Evolutionary conservation across 1,140 invertebrate genomes (phyloP).

Genomic region (Littorina saxatilis): DNA sequence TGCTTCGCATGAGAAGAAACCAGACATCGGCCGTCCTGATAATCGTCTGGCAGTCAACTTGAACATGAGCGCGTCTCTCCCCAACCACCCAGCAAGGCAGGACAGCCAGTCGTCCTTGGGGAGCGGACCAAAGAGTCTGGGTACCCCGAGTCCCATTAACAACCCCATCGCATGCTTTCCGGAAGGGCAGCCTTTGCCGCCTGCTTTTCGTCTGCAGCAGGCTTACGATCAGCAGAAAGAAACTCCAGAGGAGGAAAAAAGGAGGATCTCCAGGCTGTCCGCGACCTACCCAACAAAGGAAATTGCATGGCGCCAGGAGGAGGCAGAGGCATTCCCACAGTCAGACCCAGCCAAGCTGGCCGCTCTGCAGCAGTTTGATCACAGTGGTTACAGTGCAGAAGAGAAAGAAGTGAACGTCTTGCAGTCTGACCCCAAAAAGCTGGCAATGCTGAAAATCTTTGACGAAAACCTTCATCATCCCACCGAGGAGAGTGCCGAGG

Average conservation of each 20-base stretch:
- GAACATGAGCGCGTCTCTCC: not conserved
- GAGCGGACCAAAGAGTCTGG: not conserved
- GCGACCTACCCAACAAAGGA: not conserved
- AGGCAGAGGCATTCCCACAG: slow-evolving; percentile 13
- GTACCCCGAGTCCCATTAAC: not conserved
- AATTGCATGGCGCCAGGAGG: not conserved
- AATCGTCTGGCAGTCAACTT: slow-evolving; percentile 10
- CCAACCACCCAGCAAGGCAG: not conserved
- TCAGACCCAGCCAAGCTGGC: slow-evolving; percentile 45
- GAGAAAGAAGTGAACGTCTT: not conserved
- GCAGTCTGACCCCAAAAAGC: slow-evolving; percentile 34
- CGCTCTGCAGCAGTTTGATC: slow-evolving; percentile 42
- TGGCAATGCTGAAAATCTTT: slow-evolving; percentile 33
- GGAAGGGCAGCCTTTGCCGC: slow-evolving; percentile 35
- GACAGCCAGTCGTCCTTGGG: not conserved
- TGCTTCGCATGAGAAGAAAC: slow-evolving; percentile 1
- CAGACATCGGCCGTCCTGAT: not conserved
- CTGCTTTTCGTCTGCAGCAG: slow-evolving; percentile 43
- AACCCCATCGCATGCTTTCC: slow-evolving; percentile 36
- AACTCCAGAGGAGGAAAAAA: not conserved
- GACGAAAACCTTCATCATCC: slow-evolving; percentile 1
- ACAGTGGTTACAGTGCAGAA: not conserved
- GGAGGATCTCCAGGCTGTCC: slow-evolving; percentile 22
- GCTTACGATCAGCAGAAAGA: slow-evolving; percentile 41
- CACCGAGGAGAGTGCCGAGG: not conserved